phyloP scores from a whole-genome alignment of 1,140 invertebrate species.

The Diploscapter pachys region DNA sequence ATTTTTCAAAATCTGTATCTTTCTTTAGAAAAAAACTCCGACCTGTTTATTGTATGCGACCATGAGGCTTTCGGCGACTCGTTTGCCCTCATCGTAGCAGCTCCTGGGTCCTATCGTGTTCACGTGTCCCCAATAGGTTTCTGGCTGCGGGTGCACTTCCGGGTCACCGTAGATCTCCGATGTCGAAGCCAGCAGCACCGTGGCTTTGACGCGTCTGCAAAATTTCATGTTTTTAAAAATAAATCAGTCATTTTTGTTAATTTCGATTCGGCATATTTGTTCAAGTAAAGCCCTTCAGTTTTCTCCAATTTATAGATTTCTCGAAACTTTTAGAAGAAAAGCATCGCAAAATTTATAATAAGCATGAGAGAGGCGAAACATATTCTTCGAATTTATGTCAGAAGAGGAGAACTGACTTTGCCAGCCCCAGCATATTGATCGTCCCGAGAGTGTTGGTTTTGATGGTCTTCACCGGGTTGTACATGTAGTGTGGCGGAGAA shows the following conservation, averaged over 20 bases:
- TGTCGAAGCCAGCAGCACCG: slow-evolving; percentile 91
- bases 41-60: slow-evolving; percentile 92
- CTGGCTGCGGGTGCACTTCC: slow-evolving; percentile 86
- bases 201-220: slow-evolving; percentile 80
- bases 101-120: slow-evolving; percentile 93
- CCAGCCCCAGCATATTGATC: slow-evolving; percentile 89
- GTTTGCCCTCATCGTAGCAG: slow-evolving; percentile 98
- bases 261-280: background rate
- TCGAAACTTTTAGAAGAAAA: background rate
- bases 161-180: slow-evolving; percentile 98
- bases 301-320: background rate
- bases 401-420: slow-evolving; percentile 60
- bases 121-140: slow-evolving; percentile 97
- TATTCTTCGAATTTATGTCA: background rate
- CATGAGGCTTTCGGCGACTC: slow-evolving; percentile 90
- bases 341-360: background rate
- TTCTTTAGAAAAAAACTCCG: background rate
- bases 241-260: background rate
- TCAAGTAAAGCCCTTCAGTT: too few species aligned
- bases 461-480: slow-evolving; percentile 98
- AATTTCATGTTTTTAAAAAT: background rate
- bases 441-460: slow-evolving; percentile 98
- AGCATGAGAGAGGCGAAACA: background rate
- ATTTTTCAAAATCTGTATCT: background rate
- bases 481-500: slow-evolving; percentile 98